Percentiles rank a stretch among this genome's conserved stretches.
Evolutionary conservation across 1,140 invertebrate species (phyloP).

Genomic region (Planococcus citri): DNA sequence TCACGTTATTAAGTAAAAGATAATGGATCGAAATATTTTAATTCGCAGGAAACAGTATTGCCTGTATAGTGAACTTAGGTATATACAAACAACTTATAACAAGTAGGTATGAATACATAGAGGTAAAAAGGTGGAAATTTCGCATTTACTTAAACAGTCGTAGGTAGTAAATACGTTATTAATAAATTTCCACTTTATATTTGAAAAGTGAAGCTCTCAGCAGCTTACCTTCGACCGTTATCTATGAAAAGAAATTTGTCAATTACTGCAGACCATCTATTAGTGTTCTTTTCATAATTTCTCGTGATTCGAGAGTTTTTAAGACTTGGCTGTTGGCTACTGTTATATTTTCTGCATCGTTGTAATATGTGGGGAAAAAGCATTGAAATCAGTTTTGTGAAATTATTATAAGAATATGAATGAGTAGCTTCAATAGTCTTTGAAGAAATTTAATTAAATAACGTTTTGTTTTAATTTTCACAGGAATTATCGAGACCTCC

Average conservation of each 20-base stretch:
- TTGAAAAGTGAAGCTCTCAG: not conserved
- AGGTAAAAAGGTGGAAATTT: not conserved
- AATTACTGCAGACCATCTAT: not conserved
- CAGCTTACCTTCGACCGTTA: not conserved
- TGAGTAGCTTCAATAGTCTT: too few relatives aligned
- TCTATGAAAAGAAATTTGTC: not conserved
- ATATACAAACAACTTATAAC: not conserved
- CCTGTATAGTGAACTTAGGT: not conserved
- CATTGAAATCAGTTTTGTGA: too few relatives aligned
- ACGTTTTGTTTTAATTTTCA: constrained; percentile 29
- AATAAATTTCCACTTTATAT: not conserved
- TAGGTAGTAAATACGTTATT: not conserved
- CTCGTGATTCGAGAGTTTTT: not conserved
- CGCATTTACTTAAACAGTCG: not conserved
- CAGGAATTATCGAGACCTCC: constrained; percentile 71
- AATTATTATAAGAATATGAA: too few relatives aligned
- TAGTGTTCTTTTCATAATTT: too few relatives aligned
- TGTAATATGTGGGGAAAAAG: too few relatives aligned
- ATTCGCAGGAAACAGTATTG: not conserved
- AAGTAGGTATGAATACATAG: not conserved
- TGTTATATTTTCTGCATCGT: too few relatives aligned
- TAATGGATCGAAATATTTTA: not conserved
- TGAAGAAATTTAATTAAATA: not conserved
- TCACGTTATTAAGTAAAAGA: not conserved
- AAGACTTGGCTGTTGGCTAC: not conserved